phyloP scores from a whole-genome alignment of 2,888 invertebrate species.

The Strigamia maritima region DNA sequence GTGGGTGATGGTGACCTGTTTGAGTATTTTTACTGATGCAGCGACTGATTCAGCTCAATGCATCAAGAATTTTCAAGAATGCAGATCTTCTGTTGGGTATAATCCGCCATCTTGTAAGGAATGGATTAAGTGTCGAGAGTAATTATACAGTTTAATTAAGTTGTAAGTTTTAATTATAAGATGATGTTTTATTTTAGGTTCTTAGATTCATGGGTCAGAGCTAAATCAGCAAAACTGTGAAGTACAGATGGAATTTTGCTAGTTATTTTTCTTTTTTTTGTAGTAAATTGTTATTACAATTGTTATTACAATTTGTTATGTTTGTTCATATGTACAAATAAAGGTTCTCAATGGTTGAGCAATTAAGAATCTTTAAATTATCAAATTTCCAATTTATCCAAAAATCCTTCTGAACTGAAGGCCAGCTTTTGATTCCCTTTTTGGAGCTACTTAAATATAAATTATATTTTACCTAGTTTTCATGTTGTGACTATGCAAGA shows the following conservation, averaged over 20 bases:
- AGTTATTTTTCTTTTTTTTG: too few species aligned
- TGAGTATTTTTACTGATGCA: not conserved
- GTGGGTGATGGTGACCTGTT: not conserved
- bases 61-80: not conserved
- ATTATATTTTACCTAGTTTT: too few species aligned
- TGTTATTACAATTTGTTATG: not conserved
- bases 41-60: not conserved
- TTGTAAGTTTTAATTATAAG: not conserved
- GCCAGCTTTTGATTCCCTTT: too few species aligned
- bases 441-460: too few species aligned
- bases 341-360: too few species aligned
- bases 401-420: too few species aligned
- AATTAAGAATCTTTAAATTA: too few species aligned
- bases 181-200: not conserved
- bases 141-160: not conserved
- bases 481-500: too few species aligned
- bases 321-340: not conserved
- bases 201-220: not conserved
- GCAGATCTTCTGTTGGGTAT: not conserved
- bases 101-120: not conserved
- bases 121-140: not conserved
- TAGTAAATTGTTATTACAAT: too few species aligned
- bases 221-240: not conserved
- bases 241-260: not conserved
- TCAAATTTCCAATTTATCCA: too few species aligned